Base-by-base conservation (phyloP, 2,888 invertebrate genomes). In the Lamellibrachia columna region DNA sequence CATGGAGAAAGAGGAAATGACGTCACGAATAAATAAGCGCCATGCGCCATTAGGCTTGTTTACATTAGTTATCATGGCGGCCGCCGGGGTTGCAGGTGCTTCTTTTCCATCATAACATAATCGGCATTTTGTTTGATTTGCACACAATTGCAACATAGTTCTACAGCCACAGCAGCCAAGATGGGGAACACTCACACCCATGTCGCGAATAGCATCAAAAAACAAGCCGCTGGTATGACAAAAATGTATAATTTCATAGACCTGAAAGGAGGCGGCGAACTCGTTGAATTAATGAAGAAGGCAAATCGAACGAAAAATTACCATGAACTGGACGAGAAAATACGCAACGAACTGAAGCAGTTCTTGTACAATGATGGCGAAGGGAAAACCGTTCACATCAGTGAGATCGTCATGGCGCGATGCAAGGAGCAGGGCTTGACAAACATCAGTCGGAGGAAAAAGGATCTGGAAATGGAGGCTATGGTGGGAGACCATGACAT, bases 121-220 rank as follows among this genome's bases (percentile, higher is more conserved):
- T 75, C 22, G 22, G 75, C 75, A 22, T 75, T 6, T 22, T 75
- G 22, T 75, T 0, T 75, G 11, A 6, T 22, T 22, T 22, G 15
- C 91, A 53, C 91, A 91, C 40, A 91, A 53, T n/a, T 3, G 53
- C 28, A 15, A 91, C 2, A 28, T 91, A 91, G 53, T 92, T 58
- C 7, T 58, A 58, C 15, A 55, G 22, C 28, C 7, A 40, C 55
- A 55, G 53, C 91, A 53, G 28, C 6, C 52, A 53, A 22, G 3
- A 97, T 97, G 97, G 97, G 97, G 92, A 97, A 97, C 93, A 93
- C 93, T 2, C 97, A 97, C 94, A 97, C 97, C 95, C 97, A 97
- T 95, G 99, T 99, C 1, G 98, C 98, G 0, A 98, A 98, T 96
- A 99, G 98, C 91, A 99, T 99, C 40, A 99, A 99, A 96, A 98